A percentile compares a stretch with the other conserved stretches of the same genome.
Evolutionary conservation across 2,113 vertebrate species (phyloP).

Genomic region (Phalacrocorax brasilianus): DNA sequence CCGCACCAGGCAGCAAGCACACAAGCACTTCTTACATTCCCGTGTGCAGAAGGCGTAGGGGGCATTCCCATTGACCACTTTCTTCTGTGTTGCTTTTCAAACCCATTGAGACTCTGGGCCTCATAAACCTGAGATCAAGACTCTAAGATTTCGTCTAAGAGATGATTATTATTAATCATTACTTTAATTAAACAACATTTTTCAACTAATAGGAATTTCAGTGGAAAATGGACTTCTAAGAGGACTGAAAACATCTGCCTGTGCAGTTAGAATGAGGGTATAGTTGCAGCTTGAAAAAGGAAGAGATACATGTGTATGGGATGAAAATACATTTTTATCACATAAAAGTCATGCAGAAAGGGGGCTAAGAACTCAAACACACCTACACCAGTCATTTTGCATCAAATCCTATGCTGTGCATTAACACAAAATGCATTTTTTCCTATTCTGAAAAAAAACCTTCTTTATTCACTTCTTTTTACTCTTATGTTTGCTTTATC

Average conservation of each 20-base stretch:
- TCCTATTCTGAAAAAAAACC: background rate
- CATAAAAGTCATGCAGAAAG: background rate
- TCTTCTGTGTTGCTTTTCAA: background rate
- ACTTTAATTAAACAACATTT: background rate
- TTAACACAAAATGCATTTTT: background rate
- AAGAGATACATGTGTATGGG: accelerated
- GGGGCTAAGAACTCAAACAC: background rate
- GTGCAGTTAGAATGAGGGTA: background rate
- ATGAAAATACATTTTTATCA: background rate
- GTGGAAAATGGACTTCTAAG: background rate
- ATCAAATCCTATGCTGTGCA: background rate
- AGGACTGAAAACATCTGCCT: background rate
- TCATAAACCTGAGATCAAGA: background rate
- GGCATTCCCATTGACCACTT: accelerated
- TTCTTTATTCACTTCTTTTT: background rate
- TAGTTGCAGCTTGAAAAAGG: background rate
- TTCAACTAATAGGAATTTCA: background rate
- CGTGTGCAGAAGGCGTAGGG: background rate
- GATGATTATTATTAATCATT: background rate
- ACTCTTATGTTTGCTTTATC: background rate
- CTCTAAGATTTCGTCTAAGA: background rate
- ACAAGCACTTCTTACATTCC: background rate
- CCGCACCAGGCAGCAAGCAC: background rate
- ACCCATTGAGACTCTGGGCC: accelerated
- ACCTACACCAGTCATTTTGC: background rate